Base-by-base conservation (phyloP, 2,113 vertebrate genomes). In the Brevimyrus niger region DNA sequence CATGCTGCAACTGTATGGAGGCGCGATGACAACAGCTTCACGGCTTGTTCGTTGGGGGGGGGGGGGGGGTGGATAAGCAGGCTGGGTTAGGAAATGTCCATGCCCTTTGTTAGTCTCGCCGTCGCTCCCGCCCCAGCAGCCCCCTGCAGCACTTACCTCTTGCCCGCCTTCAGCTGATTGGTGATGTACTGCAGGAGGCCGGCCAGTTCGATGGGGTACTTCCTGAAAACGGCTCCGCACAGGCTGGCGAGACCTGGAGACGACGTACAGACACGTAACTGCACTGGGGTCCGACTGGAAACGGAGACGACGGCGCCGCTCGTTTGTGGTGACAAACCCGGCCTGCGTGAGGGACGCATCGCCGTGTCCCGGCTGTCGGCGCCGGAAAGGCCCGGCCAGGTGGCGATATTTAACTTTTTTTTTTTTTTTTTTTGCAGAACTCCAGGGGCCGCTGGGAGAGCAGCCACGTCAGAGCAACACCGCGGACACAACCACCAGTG, bases 101-200 rank as follows among this genome's bases (percentile, higher is more conserved):
- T 27, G 73, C 35, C 80, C 51, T 35, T 44, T 42, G 21, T 38
- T 10, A 69, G 21, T 9, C 55, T 9, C 2, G 55, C 21, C 55
- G n/a, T 4, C 1, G 61, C n/a, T 65, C 48, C 2, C 82, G 0
- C 38, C 19, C 42, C 42, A 44, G 42, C 42, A 44, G 42, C 42
- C 48, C 38, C 47, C 44, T 10, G 53, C 27, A 42, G 19, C 19
- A 38, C 95, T 84, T 95, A 97, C 98, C 98, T 99, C 95, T 99
- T 99, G 51, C 98, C 98, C 90, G 98, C 98, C 92, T 99, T 99
- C 83, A 99, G 95, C 91, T 99, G 98, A 95, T 99, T 99, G 93
- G 98, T 98, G 58, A 99, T 98, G 91, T 99, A 99, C 90, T 99
- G 98, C 91, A 99, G 97, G 46, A 99, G 97, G 55, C 98, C 98